Evolutionary conservation across 2,888 invertebrate genomes (phyloP), one percentile per base, ranked within the genome.

Genomic region (Barypeithes pellucidus): DNA sequence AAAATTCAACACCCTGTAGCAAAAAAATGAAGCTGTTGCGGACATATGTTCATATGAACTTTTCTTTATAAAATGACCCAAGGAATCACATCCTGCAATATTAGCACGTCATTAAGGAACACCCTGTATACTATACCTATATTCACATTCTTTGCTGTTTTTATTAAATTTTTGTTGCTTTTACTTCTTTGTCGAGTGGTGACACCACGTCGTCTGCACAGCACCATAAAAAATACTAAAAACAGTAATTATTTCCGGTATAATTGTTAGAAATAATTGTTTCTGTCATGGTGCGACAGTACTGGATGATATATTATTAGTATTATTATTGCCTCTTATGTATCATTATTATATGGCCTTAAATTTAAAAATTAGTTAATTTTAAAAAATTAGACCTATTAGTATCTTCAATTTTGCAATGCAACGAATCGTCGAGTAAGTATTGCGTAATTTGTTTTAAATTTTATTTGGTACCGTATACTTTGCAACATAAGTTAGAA

Each of bases 241-340:
- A 29, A 29, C 7, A 22, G 47, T 65, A 65, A 65, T 65, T 65
- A 50, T 65, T 65, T 65, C 65, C 65, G 50, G 47, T 18, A 14
- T 47, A 47, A 47, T 50, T 50, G 50, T 24, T 22, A 50, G 22
- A 50, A 50, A 12, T 50, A 50, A 50, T 65, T 52, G n/a, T 65
- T 65, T 65, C 45, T 52, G 65, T 36, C 50, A 50, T 33, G 33
- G 50, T 50, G 65, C 36, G 65, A 65, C 65, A 65, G 65, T 36
- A 20, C 29, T 47, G 50, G 36, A 20, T 50, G 50, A 20, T 50
- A 50, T 50, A 50, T 50, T 50, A 50, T 50, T 43, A 24, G 50
- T n/a, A 22, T n/a, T 50, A 50, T 50, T 50, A 50, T 50, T 43
- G n/a, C 0, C n/a, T 50, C 24, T 50, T 22, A 12, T 50, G 50